A percentile compares a stretch with the other conserved stretches of the same genome.
phyloP scores from a whole-genome alignment of 2,888 invertebrate genomes.

The Norana najaformis region DNA sequence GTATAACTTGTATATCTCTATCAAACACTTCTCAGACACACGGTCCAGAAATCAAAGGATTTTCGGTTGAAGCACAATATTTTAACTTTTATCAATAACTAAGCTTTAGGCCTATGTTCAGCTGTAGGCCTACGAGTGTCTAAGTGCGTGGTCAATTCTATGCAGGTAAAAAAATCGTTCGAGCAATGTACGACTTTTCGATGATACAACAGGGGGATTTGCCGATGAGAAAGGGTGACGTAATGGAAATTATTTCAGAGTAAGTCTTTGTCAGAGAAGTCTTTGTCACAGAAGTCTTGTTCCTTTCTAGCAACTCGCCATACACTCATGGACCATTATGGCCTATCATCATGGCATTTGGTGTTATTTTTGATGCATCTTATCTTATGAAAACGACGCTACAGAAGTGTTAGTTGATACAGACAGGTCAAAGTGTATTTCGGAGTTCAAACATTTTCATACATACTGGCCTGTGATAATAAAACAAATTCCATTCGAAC shows the following conservation, averaged over 20 bases:
- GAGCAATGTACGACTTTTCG: constrained; percentile 36
- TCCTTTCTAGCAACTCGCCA: background rate
- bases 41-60: too few species aligned
- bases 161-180: constrained; percentile 36
- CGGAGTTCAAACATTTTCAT: background rate
- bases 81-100: background rate
- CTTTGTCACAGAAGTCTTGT: background rate
- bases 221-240: constrained; percentile 89
- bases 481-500: too few species aligned
- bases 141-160: background rate
- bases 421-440: background rate
- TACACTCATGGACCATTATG: background rate
- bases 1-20: too few species aligned
- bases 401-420: background rate
- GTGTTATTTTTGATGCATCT: background rate
- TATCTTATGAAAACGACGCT: background rate
- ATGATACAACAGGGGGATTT: constrained; percentile 91
- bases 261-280: constrained; percentile 15
- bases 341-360: background rate
- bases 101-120: background rate
- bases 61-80: too few species aligned
- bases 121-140: too few species aligned
- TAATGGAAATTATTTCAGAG: constrained; percentile 69
- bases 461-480: too few species aligned
- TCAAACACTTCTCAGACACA: too few species aligned